Base-by-base conservation (phyloP, 2,888 invertebrate species). In the Caenorhabditis angaria region DNA sequence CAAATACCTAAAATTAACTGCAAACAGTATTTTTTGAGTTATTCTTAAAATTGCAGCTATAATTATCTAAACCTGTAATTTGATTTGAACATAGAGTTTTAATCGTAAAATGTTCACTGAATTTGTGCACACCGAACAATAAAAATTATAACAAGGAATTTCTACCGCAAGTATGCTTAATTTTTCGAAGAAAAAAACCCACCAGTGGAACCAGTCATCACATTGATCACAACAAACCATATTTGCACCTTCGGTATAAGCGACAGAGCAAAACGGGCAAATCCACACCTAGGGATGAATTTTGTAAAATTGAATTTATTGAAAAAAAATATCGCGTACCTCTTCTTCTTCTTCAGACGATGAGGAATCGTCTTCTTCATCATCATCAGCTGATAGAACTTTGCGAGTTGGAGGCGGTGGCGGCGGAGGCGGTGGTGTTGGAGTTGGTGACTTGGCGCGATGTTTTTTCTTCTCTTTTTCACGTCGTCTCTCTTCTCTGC, bases 151-250 rank as follows among this genome's bases (percentile, higher is more conserved):
- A n/a, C n/a, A n/a, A n/a, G n/a, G n/a, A n/a, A n/a, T n/a, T n/a
- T n/a, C n/a, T n/a, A n/a, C n/a, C n/a, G n/a, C n/a, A 51, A 63
- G 12, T 5, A 32, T 8, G 32, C 32, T 32, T 32, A 32, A 10
- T 8, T 8, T 32, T 25, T 20, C 12, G 64, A 58, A 25, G 2
- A 24, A 53, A 22, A 50, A 61, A 10, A 74, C 77, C 60, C 53
- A 84, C 86, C 85, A 87, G 65, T 86, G 86, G 66, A 81, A 87
- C 86, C 86, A 86, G 20, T 80, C 68, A 60, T 86, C 80, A 66
- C 86, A 86, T 12, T 50, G 55, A 58, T 86, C 86, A 61, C 86
- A 86, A 2, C 77, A 81, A 14, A 86, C 81, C 86, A 87, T 87
- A 55, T 83, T 82, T 0, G 81, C 81, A 4, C 82, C 85, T 25